Percentiles rank a stretch among this genome's conserved stretches.
phyloP scores from a whole-genome alignment of 2,888 invertebrate genomes.

The Ligdia adustata region DNA sequence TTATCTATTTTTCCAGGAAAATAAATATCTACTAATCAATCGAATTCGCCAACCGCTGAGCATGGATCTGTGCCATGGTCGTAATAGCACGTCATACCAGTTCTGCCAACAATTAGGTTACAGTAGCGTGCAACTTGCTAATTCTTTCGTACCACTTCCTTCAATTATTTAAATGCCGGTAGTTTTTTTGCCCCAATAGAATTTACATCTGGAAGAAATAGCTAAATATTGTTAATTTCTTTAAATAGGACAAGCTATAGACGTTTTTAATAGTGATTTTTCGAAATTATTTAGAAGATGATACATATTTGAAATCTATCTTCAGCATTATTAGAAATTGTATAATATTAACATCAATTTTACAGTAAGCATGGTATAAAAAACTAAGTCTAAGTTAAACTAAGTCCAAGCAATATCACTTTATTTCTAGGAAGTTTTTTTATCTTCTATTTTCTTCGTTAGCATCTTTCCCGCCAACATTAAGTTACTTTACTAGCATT shows the following conservation, averaged over 20 bases:
- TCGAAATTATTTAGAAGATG: too few species aligned
- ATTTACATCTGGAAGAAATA: constrained; percentile 4
- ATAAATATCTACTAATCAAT: constrained; percentile 14
- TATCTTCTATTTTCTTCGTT: not conserved
- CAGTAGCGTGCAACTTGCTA: constrained; percentile 38
- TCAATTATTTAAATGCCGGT: constrained; percentile 5
- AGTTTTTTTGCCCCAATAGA: constrained; percentile 4
- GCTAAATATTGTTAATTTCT: too few species aligned
- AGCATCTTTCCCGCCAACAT: not conserved
- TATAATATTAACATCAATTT: not conserved
- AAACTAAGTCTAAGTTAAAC: not conserved
- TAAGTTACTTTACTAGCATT: not conserved
- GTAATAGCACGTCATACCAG: constrained; percentile 30
- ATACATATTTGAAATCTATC: not conserved
- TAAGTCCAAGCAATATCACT: too few species aligned
- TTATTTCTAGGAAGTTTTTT: not conserved
- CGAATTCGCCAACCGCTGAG: constrained; percentile 10
- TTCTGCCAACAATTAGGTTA: constrained; percentile 38
- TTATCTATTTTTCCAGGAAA: constrained; percentile 8
- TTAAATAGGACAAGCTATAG: too few species aligned
- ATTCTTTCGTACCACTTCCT: constrained; percentile 27
- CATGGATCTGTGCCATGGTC: constrained; percentile 41
- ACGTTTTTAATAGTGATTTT: too few species aligned
- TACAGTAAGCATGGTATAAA: not conserved
- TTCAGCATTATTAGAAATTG: too few species aligned